These are phyloP conservation scores for Sogatella furcifera DNA, from an alignment of 1,140 invertebrate species.

Conservation along the genomic window DNA sequence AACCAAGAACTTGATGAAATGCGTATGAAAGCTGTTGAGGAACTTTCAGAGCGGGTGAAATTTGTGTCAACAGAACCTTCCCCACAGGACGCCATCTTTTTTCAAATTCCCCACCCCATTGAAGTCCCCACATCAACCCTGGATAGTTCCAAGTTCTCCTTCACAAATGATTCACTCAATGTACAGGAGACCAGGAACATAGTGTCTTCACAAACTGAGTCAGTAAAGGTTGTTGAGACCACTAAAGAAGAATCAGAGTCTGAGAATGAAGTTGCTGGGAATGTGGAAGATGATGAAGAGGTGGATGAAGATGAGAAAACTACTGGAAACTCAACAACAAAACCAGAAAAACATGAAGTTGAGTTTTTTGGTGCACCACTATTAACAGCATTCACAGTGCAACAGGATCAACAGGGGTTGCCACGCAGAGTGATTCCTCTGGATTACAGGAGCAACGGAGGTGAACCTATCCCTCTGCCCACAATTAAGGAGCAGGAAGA, in stretches of 20 bases:
- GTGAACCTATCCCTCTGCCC: slow-evolving; percentile 12
- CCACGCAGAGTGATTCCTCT: slow-evolving; percentile 66
- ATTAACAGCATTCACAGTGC: slow-evolving; percentile 70
- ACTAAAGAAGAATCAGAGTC: slow-evolving; percentile 5
- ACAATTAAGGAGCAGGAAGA: slow-evolving; percentile 26
- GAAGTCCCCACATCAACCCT: background rate
- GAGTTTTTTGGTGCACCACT: slow-evolving; percentile 68
- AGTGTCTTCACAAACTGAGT: background rate
- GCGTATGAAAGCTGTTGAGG: background rate
- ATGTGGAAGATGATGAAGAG: slow-evolving; percentile 33
- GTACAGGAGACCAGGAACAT: slow-evolving; percentile 14
- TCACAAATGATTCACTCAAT: slow-evolving; percentile 4
- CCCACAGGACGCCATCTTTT: slow-evolving; percentile 11
- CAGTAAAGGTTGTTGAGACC: background rate
- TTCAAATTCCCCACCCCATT: slow-evolving; percentile 13
- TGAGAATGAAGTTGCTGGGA: background rate
- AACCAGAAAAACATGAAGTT: slow-evolving; percentile 39
- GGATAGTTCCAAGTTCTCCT: background rate
- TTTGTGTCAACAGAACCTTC: slow-evolving; percentile 7
- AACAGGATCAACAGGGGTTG: slow-evolving; percentile 61
- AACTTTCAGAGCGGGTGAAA: background rate
- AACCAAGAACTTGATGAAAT: background rate
- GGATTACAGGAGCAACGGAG: slow-evolving; percentile 31
- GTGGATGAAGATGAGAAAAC: slow-evolving; percentile 41
- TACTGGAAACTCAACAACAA: slow-evolving; percentile 6